These are phyloP conservation scores for Diaprepes abbreviatus DNA, from an alignment of 2,888 invertebrate species.

Conservation along the genomic window DNA sequence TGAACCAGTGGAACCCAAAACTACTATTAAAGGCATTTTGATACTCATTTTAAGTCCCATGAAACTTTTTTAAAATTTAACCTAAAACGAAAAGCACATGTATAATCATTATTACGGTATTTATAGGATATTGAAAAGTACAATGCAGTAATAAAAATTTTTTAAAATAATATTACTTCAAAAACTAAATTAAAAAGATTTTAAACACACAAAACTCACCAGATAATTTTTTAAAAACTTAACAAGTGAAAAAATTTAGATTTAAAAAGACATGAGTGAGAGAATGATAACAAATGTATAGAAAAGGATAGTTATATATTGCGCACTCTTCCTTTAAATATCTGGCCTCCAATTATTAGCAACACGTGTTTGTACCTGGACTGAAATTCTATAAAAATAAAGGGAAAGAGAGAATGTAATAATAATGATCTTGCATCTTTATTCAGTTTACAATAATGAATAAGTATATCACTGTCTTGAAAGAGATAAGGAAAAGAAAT, in stretches of 20 bases:
- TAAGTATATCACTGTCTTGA: too few species aligned
- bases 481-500: too few species aligned
- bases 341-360: neutral
- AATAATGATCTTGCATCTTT: too few species aligned
- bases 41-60: conserved; percentile 50
- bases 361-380: too few species aligned
- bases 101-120: neutral
- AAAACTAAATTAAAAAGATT: neutral
- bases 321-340: neutral
- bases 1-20: conserved; percentile 96
- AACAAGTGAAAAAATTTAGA: neutral
- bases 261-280: neutral
- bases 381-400: too few species aligned
- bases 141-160: neutral
- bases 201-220: neutral
- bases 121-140: neutral
- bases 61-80: neutral
- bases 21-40: conserved; percentile 81
- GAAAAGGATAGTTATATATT: neutral
- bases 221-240: neutral
- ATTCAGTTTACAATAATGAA: too few species aligned
- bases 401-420: too few species aligned
- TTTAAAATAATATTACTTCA: neutral
- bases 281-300: neutral
- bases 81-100: conserved; percentile 28